Evolutionary conservation across 1,140 invertebrate genomes (phyloP), one percentile per base, ranked within the genome.

Genomic region (Achroia grisella): DNA sequence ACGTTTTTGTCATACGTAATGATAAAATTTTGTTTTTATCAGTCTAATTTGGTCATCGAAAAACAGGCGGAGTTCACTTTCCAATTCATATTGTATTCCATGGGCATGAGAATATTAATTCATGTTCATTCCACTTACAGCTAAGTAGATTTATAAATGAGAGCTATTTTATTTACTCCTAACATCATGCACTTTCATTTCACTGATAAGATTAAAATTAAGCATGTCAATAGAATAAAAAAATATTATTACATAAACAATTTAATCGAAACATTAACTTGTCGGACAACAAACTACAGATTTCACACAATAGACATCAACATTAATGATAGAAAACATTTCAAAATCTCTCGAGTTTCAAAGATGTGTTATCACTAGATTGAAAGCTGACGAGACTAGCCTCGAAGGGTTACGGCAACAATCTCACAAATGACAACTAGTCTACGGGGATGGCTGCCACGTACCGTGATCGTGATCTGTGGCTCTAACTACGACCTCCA

Each of bases 161-260:
- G 73, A 79, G 76, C 76, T 75, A 73, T 62, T 68, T 68, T 62
- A 53, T 63, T 23, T 23, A 23, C 6, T 3, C 54, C 64, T 70
- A 66, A 62, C 72, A 71, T 71, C 57, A 79, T 76, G 74, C 75
- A 77, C 79, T 72, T 72, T 55, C 68, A 67, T 71, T 70, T 78
- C 69, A 77, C 71, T 69, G 62, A 77, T 82, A 69, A 71, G 56
- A 70, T 63, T 75, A 74, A 74, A 73, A 81, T 75, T 73, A 81
- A 81, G 77, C 73, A 79, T 80, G 74, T 84, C 76, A 82, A 79
- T 80, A 76, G 70, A 84, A 81, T 81, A 80, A 81, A 81, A 80
- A 84, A 77, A 62, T 52, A 69, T 79, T 68, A 72, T 71, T 79
- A 81, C 61, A 75, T 78, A 81, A 81, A 81, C 80, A 78, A 75